Conservation (phyloP, 2,888 invertebrate genomes). For the Schrankia costaestrigalis region DNA sequence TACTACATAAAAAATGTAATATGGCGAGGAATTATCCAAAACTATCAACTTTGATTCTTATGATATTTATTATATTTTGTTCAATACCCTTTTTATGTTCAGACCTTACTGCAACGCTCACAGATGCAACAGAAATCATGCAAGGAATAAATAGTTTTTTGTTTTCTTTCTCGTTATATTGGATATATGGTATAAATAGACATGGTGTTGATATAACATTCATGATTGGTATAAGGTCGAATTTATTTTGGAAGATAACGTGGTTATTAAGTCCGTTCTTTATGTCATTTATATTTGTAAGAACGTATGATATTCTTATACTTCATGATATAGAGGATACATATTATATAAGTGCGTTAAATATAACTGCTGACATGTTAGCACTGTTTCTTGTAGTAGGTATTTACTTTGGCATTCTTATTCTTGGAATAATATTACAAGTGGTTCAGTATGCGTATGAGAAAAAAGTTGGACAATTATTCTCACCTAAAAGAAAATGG, state of each 20-base stretch:
- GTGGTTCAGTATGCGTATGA: slow-evolving; percentile 38
- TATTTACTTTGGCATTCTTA: slow-evolving; percentile 44
- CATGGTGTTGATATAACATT: slow-evolving; percentile 68
- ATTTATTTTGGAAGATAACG: slow-evolving; percentile 57
- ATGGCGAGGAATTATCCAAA: slow-evolving; percentile 39
- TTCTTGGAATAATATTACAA: slow-evolving; percentile 42
- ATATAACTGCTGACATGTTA: slow-evolving; percentile 34
- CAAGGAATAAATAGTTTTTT: slow-evolving; percentile 53
- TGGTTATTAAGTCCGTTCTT: slow-evolving; percentile 62
- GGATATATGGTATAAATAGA: slow-evolving; percentile 62
- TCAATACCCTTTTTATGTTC: slow-evolving; percentile 62
- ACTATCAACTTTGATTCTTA: slow-evolving; percentile 34
- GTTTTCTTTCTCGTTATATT: slow-evolving; percentile 61
- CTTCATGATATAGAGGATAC: slow-evolving; percentile 35
- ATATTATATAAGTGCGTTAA: slow-evolving; percentile 31
- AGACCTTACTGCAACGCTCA: slow-evolving; percentile 52
- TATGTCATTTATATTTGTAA: slow-evolving; percentile 36
- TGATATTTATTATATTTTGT: slow-evolving; percentile 36
- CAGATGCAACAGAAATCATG: slow-evolving; percentile 51
- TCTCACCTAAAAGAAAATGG: slow-evolving; percentile 52
- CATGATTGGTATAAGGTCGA: slow-evolving; percentile 71
- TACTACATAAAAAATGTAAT: slow-evolving; percentile 28
- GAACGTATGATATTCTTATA: slow-evolving; percentile 32
- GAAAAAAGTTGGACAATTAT: too few relatives aligned
- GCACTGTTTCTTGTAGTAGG: slow-evolving; percentile 44